Evolutionary conservation across 2,888 invertebrate genomes (phyloP).

Genomic region (Spodoptera picta): DNA sequence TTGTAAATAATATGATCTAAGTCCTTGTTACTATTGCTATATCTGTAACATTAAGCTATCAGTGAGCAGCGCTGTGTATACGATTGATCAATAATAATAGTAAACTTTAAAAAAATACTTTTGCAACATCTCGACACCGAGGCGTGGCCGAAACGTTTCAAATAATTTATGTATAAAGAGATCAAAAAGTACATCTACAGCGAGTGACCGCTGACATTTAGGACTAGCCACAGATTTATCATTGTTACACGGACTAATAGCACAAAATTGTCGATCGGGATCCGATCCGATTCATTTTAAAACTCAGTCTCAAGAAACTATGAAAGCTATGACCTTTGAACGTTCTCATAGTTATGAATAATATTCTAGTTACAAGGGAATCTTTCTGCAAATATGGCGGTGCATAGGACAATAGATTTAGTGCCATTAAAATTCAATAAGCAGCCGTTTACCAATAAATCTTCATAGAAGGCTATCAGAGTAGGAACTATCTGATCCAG

Average conservation of each 20-base stretch:
- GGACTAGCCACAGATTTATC: constrained; percentile 57
- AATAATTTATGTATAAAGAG: constrained; percentile 28
- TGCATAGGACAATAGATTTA: constrained; percentile 73
- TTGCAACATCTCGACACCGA: neutral
- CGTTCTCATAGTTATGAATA: constrained; percentile 67
- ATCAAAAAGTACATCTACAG: constrained; percentile 33
- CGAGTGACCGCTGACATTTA: constrained; percentile 63
- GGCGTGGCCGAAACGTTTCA: constrained; percentile 28
- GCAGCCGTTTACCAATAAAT: constrained; percentile 80
- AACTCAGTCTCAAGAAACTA: constrained; percentile 67
- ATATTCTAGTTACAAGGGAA: constrained; percentile 58
- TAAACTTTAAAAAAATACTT: neutral
- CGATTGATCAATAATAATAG: no score
- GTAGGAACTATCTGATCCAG: constrained; percentile 83
- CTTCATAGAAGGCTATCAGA: constrained; percentile 86
- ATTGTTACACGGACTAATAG: constrained; percentile 59
- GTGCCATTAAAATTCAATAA: constrained; percentile 85
- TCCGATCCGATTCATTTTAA: constrained; percentile 65
- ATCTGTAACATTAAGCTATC: no score
- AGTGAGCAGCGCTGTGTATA: no score
- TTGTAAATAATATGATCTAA: no score
- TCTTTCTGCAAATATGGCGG: constrained; percentile 55
- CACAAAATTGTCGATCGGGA: constrained; percentile 65
- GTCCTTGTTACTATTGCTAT: no score
- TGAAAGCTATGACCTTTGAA: constrained; percentile 58